A percentile compares a stretch with the other conserved stretches of the same genome.
Conservation (phyloP, 1,140 invertebrate genomes). For the Archivesica marissinica region DNA sequence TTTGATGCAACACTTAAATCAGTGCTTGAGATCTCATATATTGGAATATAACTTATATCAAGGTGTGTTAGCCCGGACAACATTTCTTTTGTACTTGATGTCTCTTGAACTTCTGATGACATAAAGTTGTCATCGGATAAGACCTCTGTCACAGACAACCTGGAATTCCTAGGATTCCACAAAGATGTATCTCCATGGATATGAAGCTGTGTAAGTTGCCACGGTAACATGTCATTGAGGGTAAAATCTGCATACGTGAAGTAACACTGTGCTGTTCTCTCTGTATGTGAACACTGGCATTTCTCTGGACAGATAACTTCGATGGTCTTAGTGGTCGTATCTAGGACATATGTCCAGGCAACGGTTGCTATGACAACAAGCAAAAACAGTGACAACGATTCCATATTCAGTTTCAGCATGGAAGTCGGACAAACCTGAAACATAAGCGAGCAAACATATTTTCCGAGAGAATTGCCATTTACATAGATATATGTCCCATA, state of each 20-base stretch:
- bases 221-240: background rate
- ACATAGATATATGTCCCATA: no score
- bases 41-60: conserved; percentile 46
- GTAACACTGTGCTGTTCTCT: conserved; percentile 4
- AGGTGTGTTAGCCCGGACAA: conserved; percentile 2
- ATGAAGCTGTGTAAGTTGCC: conserved; percentile 34
- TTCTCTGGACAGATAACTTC: background rate
- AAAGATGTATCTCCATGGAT: conserved; percentile 20
- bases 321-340: background rate
- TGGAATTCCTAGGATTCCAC: background rate
- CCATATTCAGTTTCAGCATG: background rate
- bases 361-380: background rate
- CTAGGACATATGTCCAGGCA: background rate
- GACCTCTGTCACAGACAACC: conserved; percentile 12
- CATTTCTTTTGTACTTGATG: background rate
- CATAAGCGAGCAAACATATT: no score
- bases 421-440: no score
- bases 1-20: conserved; percentile 5
- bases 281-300: conserved; percentile 10
- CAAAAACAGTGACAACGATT: background rate
- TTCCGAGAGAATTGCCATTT: no score
- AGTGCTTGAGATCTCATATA: conserved; percentile 8
- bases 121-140: background rate
- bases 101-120: background rate
- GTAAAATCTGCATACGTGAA: background rate